Evolutionary conservation across 2,888 invertebrate species (phyloP).

Genomic region (Hylaea fasciaria): DNA sequence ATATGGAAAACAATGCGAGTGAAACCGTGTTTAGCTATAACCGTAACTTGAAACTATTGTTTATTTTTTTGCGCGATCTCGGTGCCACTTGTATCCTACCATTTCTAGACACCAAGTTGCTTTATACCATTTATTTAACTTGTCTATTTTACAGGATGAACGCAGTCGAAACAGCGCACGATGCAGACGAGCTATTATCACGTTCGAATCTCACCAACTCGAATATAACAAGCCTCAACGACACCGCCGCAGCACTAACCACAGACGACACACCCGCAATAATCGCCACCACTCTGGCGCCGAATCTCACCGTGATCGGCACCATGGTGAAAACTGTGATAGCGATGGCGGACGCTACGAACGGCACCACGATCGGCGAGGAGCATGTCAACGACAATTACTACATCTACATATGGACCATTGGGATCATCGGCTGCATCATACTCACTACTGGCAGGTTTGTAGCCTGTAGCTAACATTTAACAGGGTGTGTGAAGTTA

Average conservation of each 20-base stretch:
- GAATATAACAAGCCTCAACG: slow-evolving; percentile 25
- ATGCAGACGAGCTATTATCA: neutral
- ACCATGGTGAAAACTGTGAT: slow-evolving; percentile 62
- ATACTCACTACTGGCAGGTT: slow-evolving; percentile 84
- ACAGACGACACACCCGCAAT: slow-evolving; percentile 13
- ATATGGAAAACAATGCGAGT: too few relatives aligned
- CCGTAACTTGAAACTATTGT: too few relatives aligned
- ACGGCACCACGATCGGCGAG: slow-evolving; percentile 51
- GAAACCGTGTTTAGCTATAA: too few relatives aligned
- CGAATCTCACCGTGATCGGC: slow-evolving; percentile 62
- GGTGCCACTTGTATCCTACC: too few relatives aligned
- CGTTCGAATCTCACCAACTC: slow-evolving; percentile 23
- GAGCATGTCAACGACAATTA: slow-evolving; percentile 58
- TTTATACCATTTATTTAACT: neutral
- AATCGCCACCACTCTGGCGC: slow-evolving; percentile 35
- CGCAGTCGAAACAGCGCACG: slow-evolving; percentile 57
- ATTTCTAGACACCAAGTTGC: too few relatives aligned
- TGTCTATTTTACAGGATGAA: slow-evolving; percentile 72
- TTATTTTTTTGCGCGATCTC: too few relatives aligned
- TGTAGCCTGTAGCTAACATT: slow-evolving; percentile 29
- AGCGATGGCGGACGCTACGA: slow-evolving; percentile 58
- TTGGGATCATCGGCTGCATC: slow-evolving; percentile 84
- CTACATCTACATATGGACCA: slow-evolving; percentile 85
- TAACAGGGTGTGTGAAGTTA: neutral
- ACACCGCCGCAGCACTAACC: slow-evolving; percentile 28